These are phyloP conservation scores for Clarias laeviceps DNA, from an alignment of 2,797 vertebrate species.

Conservation along the genomic window DNA sequence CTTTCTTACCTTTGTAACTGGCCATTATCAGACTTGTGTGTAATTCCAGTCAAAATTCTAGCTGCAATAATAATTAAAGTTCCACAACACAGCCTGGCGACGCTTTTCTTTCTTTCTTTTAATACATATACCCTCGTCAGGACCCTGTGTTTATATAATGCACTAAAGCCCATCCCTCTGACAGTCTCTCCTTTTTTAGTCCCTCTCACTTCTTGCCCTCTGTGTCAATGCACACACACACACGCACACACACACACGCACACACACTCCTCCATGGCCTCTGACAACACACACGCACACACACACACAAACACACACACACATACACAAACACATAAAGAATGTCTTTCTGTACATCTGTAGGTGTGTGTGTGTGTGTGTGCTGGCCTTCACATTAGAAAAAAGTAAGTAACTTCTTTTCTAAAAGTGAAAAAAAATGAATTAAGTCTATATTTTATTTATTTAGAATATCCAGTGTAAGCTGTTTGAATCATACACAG, in stretches of 20 bases:
- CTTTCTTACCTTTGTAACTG: constrained; percentile 46
- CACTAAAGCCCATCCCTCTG: constrained; percentile 54
- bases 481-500: constrained; percentile 41
- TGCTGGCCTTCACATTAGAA: constrained; percentile 12
- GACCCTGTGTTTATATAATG: constrained; percentile 65
- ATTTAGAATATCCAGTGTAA: constrained; percentile 32
- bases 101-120: constrained; percentile 18
- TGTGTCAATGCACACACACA: constrained; percentile 8
- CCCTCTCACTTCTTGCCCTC: constrained; percentile 8
- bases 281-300: constrained; percentile 26
- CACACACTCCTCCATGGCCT: too few species aligned
- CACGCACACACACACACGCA: constrained; percentile 31
- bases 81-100: constrained; percentile 18
- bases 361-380: constrained; percentile 24
- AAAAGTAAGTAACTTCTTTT: constrained; percentile 5
- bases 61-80: constrained; percentile 11
- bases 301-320: constrained; percentile 48
- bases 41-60: constrained; percentile 11
- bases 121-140: constrained; percentile 42
- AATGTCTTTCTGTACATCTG: constrained; percentile 2
- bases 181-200: constrained; percentile 24
- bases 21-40: constrained; percentile 41
- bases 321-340: constrained; percentile 46
- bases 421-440: constrained; percentile 21
- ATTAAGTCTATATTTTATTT: neutral